Evolutionary conservation across 2,888 invertebrate species (phyloP), one percentile per base, ranked within the genome.

Genomic region (Eupithecia tripunctaria): DNA sequence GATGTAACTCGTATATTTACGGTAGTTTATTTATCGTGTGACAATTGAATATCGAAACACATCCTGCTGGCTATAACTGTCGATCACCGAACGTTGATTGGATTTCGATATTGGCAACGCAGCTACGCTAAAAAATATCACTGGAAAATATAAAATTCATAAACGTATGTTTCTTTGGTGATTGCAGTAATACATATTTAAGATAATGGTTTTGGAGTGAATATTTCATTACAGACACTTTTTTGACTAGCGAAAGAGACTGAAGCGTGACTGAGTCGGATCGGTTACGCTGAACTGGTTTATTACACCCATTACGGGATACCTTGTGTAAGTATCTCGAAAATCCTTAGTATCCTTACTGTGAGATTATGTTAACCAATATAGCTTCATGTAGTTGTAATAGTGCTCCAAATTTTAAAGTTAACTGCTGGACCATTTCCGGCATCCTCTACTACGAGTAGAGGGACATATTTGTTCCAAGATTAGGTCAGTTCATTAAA

Each of bases 21-120:
- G 72, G 72, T 71, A 68, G 69, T 78, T 79, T 74, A 76, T 75
- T 66, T 51, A 10, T 59, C 64, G 63, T 74, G 69, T 74, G 77
- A 75, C 79, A 78, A 77, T 80, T 82, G 83, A 82, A 83, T 81
- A 82, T 78, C 80, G 81, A 82, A 82, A 81, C 81, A 81, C 81
- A 81, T 81, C 81, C 80, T 82, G 81, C 77, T 81, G 81, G 83
- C 82, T 84, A 85, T 86, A 85, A 83, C 87, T 88, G 91, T 91
- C 91, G 90, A 89, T 91, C 91, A 90, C 86, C 79, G 83, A 81
- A 79, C 87, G 86, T 86, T 91, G 91, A 91, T 92, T 92, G 91
- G 90, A 90, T 91, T 92, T 85, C 86, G 85, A 86, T 89, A 89
- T 90, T 88, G 89, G 84, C 86, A 84, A 83, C 27, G 67, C 71